Base-by-base conservation (phyloP, 1,140 invertebrate genomes). In the Atta cephalotes region DNA sequence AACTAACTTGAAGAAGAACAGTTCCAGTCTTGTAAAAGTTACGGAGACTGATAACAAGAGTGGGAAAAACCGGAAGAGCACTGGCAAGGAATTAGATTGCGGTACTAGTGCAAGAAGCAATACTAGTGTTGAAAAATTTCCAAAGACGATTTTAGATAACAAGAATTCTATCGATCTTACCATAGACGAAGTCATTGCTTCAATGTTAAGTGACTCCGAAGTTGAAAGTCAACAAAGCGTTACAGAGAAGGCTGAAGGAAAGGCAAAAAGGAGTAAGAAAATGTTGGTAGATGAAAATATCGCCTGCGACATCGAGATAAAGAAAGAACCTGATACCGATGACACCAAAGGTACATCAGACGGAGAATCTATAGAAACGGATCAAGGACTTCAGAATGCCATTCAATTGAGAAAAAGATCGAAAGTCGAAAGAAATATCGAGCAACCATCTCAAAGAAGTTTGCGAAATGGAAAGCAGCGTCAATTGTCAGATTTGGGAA, bases 381-480 rank as follows among this genome's bases (percentile, higher is more conserved):
- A 91, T 66, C 85, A 81, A 70, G 88, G 53, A 76, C 56, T 77
- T 31, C 92, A 88, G 86, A 93, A 76, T 39, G 68, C 87, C 10
- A 86, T 89, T 45, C 90, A 92, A 21, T 68, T 88, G 87, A 92
- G 90, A 51, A 93, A 92, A 51, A 91, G 93, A n/a, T 68, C 88
- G 9, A 88, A 87, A 62, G 18, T 35, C n/a, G 39, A 25, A 25
- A 25, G 56, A 7, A 39, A 62, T 3, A 72, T 14, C 1, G 77
- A 72, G 45, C 68, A 86, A n/a, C 78, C 82, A 0, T 90, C 91
- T 5, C 92, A 93, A 74, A 96, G 96, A 80, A 96, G 96, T 68
- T 94, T 97, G 62, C 94, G 97, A 71, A 97, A 97, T 91, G 97
- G 97, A 0, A 97, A 97, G 91, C 95, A 96, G 53, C 90, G 96